Conservation (phyloP, 2,797 vertebrate genomes). For the Neosalanx taihuensis region DNA sequence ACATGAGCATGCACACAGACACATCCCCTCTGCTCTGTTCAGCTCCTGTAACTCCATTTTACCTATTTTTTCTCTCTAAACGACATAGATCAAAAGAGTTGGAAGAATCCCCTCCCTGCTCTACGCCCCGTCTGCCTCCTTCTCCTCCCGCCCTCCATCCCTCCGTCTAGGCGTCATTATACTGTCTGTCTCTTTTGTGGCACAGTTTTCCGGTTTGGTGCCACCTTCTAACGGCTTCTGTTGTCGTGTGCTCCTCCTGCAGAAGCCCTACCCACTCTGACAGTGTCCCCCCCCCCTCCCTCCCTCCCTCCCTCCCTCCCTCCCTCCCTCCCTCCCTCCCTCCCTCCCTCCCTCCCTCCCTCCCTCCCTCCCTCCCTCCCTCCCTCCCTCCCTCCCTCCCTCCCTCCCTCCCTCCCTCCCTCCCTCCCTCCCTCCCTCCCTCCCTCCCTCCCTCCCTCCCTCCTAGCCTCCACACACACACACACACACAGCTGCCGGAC, state of each 20-base stretch:
- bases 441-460: slow-evolving; percentile 11
- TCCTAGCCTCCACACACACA: slow-evolving; percentile 22
- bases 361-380: background rate
- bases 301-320: background rate
- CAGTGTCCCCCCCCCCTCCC: background rate
- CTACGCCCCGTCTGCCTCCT: background rate
- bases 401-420: slow-evolving; percentile 37
- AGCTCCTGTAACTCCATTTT: slow-evolving; percentile 50
- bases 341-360: slow-evolving; percentile 27
- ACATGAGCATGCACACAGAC: background rate
- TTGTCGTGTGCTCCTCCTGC: slow-evolving; percentile 55
- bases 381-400: background rate
- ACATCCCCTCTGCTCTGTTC: slow-evolving; percentile 15
- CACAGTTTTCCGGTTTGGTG: slow-evolving; percentile 64
- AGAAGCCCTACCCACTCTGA: slow-evolving; percentile 32
- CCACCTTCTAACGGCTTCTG: slow-evolving; percentile 61
- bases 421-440: background rate
- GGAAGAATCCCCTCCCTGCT: slow-evolving; percentile 6
- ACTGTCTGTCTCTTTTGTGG: slow-evolving; percentile 19
- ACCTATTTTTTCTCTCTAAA: slow-evolving; percentile 35
- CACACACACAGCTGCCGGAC: slow-evolving; percentile 51
- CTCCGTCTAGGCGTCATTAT: slow-evolving; percentile 19
- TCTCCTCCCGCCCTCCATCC: background rate
- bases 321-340: slow-evolving; percentile 11
- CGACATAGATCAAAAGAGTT: slow-evolving; percentile 60